phyloP scores from a whole-genome alignment of 1,140 invertebrate species.

The Zaprionus gabonicus region DNA sequence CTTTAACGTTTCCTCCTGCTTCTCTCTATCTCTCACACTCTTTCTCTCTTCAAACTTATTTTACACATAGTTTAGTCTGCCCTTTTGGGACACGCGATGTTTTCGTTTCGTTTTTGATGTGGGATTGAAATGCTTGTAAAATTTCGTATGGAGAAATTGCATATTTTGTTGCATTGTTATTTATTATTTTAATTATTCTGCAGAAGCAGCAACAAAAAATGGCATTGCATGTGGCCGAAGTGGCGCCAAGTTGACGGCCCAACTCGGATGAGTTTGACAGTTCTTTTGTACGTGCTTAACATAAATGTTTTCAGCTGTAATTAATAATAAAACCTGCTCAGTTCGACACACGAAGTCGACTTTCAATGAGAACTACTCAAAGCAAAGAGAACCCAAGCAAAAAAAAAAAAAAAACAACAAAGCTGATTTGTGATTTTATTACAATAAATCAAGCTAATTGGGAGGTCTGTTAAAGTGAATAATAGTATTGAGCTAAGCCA shows the following conservation, averaged over 20 bases:
- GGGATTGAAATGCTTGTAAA: conserved; percentile 49
- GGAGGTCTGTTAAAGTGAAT: conserved; percentile 66
- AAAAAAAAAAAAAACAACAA: conserved; percentile 10
- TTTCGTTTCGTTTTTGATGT: conserved; percentile 27
- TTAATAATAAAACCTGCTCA: conserved; percentile 47
- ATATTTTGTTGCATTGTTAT: conserved; percentile 55
- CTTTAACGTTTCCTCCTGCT: conserved; percentile 46
- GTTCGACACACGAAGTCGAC: conserved; percentile 9
- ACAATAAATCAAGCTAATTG: conserved; percentile 67
- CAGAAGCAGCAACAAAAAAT: conserved; percentile 41
- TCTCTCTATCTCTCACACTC: neutral
- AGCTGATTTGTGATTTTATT: conserved; percentile 12
- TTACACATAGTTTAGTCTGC: neutral
- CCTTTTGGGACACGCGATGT: conserved; percentile 55
- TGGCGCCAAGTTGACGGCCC: conserved; percentile 65
- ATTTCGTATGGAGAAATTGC: conserved; percentile 40
- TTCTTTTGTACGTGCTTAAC: conserved; percentile 60
- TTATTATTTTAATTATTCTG: conserved; percentile 68
- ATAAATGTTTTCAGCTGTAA: conserved; percentile 51
- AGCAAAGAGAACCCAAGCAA: neutral
- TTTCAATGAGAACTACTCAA: conserved; percentile 10
- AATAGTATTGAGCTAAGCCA: conserved; percentile 47
- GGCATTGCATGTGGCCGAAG: conserved; percentile 59
- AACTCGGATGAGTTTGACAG: conserved; percentile 67
- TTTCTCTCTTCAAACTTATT: conserved; percentile 37